Evolutionary conservation across 2,797 vertebrate genomes (phyloP).

Genomic region (Chelonia mydas): DNA sequence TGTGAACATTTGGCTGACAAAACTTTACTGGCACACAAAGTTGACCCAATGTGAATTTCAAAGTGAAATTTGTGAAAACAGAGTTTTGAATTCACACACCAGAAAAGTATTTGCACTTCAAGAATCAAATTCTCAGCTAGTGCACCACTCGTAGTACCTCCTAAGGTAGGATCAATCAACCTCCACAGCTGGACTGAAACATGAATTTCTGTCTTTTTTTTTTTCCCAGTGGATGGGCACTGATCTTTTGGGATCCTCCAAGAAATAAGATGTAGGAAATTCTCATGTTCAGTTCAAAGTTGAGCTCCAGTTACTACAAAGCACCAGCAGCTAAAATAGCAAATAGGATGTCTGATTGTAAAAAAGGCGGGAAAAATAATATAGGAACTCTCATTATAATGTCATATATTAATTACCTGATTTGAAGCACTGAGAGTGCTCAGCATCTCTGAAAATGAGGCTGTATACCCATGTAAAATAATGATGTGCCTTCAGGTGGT

Average conservation of each 20-base stretch:
- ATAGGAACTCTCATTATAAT: not conserved
- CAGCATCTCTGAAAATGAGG: slow-evolving; percentile 44
- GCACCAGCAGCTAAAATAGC: not conserved
- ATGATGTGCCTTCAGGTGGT: not conserved
- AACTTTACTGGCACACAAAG: slow-evolving; percentile 13
- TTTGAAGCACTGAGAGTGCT: slow-evolving; percentile 30
- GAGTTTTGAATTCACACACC: not conserved
- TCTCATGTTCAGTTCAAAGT: not conserved
- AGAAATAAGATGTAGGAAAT: not conserved
- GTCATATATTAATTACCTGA: slow-evolving; percentile 37
- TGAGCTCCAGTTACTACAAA: not conserved
- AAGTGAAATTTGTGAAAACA: not conserved
- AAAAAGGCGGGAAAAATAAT: not conserved
- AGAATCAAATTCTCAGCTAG: not conserved
- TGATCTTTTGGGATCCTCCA: not conserved
- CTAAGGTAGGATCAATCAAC: not conserved
- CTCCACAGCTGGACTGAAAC: not conserved
- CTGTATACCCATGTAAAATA: slow-evolving; percentile 34
- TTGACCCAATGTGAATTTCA: not conserved
- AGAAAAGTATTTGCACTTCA: not conserved
- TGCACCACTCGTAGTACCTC: not conserved
- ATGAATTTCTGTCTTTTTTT: not conserved
- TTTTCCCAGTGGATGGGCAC: not conserved
- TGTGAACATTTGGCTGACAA: slow-evolving; percentile 6
- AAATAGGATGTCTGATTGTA: not conserved